Evolutionary conservation across 2,113 vertebrate species (phyloP), one percentile per base, ranked within the genome.

Genomic region (Archilochus colubris): DNA sequence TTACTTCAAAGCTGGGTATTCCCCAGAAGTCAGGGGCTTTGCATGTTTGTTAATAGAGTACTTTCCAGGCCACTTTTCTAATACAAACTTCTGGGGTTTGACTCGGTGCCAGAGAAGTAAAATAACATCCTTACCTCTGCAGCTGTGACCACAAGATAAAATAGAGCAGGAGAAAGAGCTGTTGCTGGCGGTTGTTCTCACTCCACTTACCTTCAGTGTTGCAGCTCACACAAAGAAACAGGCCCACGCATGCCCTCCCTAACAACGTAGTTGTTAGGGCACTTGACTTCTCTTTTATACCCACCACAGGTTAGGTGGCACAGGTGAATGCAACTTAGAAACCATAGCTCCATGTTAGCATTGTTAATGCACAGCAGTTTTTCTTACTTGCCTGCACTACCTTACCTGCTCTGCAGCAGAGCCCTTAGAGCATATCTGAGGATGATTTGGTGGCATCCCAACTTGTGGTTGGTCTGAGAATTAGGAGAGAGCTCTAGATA

Each of bases 1-100:
- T 94, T 40, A 92, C 82, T 91, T 96, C 74, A 94, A 93, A 93
- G 94, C 81, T 80, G 40, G 81, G 92, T 92, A 92, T 95, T 91
- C 84, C 73, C 89, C 66, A 83, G 87, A 92, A 95, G 82, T 95
- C 84, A 63, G 63, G 79, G 76, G 83, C 68, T 90, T 95, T 86
- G 72, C 61, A 43, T 53, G 54, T 77, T 76, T 86, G 33, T 83
- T 93, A 66, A 63, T 67, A 54, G 0, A 87, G 63, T 74, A 86
- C 89, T 95, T 96, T 80, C 72, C 72, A 79, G 63, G 33, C 75
- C 36, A 53, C 79, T 88, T 93, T 86, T 88, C 76, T 74, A 51
- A 81, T 19, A 91, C 64, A 83, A 86, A 78, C 80, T 93, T 96
- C 33, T 15, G 55, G 33, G 46, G 2, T 94, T 94, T 93, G 75